Conservation (phyloP, 2,797 vertebrate genomes). For the Coluber constrictor region DNA sequence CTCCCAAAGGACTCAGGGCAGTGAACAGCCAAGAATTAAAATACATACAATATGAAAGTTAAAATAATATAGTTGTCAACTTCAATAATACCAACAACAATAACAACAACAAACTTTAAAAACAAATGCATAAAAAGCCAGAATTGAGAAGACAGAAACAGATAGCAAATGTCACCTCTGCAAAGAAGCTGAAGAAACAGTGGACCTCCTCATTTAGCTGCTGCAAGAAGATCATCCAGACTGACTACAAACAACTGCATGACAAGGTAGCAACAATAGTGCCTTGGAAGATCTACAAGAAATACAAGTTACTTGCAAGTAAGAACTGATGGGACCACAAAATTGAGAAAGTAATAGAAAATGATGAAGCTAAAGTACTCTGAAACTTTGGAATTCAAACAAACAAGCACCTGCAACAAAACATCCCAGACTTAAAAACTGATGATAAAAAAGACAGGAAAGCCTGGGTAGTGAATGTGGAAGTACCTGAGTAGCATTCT, state of each 20-base stretch:
- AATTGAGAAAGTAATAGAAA: neutral
- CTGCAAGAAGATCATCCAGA: neutral
- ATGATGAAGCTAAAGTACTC: neutral
- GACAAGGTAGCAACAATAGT: neutral
- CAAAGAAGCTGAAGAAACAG: neutral
- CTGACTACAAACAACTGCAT: neutral
- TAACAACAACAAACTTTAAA: neutral
- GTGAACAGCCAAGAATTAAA: too few relatives aligned
- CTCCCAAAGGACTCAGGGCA: too few relatives aligned
- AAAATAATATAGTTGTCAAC: too few relatives aligned
- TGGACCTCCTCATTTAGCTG: neutral
- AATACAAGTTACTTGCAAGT: neutral
- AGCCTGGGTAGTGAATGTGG: neutral
- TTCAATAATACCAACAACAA: too few relatives aligned
- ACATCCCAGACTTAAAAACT: neutral
- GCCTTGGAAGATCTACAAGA: too few relatives aligned
- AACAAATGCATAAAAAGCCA: neutral
- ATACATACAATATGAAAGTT: too few relatives aligned
- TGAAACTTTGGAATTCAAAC: neutral
- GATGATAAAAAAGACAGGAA: neutral
- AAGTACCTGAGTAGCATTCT: neutral
- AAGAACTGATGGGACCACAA: neutral
- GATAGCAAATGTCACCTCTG: neutral
- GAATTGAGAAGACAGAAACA: neutral
- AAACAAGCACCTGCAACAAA: too few relatives aligned